Evolutionary conservation across 2,797 vertebrate species (phyloP), one percentile per base, ranked within the genome.

Genomic region (Rhinichthys osculus): DNA sequence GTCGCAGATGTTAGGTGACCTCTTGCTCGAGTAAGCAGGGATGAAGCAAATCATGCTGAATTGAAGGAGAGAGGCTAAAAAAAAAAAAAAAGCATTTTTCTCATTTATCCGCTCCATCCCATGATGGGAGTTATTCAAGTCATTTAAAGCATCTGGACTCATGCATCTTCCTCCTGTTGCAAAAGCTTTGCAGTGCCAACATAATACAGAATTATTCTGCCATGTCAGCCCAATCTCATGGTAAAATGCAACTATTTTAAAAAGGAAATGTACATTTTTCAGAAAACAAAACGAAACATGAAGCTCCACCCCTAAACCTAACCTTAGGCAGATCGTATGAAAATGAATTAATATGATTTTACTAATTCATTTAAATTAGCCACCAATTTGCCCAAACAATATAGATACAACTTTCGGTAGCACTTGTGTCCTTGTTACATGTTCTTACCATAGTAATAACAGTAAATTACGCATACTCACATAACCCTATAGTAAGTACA

Each of bases 1-100:
- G 94, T 94, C 94, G 89, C 88, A 93, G 92, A 92, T 93, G 91
- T 92, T 91, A 93, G 92, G 91, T 94, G 94, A 95, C 92, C 91
- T 93, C 80, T 81, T 35, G 64, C 93, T 93, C 90, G 89, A 89
- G 91, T 79, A 89, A 91, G 91, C 88, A 90, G 85, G 90, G 86
- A 91, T 71, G 87, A 89, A 91, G 92, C 90, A 93, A 93, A 93
- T 93, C 90, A 92, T 87, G 14, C 52, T 14, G 42, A 35, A 82
- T 42, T 83, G 85, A 42, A 47, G 38, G 69, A 90, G 81, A 89
- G 89, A 35, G 85, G 72, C 86, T 72, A 44, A 84, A 85, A 47
- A 86, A 85, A 85, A 52, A 86, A 67, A 89, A 73, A 23, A 27
- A 27, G 27, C 23, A 69, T 82, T 81, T 69, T 38, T 35, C 66